phyloP scores from a whole-genome alignment of 2,888 invertebrate genomes.

The Chrysolina oricalcia region DNA sequence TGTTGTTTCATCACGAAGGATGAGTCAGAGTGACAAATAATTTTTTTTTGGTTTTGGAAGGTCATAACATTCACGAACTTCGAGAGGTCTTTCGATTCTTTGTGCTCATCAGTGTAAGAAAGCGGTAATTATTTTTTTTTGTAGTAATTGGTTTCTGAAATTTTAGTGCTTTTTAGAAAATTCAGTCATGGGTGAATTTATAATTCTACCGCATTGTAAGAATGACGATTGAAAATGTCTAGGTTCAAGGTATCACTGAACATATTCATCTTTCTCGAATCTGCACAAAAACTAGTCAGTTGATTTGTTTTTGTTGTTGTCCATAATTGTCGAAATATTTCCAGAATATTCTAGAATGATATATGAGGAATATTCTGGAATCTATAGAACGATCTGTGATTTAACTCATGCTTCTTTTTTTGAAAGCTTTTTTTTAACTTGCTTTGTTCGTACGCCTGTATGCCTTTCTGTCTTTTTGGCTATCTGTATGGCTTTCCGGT shows the following conservation, averaged over 20 bases:
- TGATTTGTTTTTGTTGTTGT: too few species aligned
- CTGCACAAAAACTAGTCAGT: too few species aligned
- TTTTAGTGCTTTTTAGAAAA: not conserved
- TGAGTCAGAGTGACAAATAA: slow-evolving; percentile 16
- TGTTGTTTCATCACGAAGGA: not conserved
- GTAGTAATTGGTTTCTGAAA: not conserved
- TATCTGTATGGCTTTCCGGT: too few species aligned
- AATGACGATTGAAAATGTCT: not conserved
- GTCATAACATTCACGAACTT: slow-evolving; percentile 17
- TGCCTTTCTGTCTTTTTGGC: too few species aligned
- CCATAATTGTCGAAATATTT: too few species aligned
- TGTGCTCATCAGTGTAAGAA: not conserved
- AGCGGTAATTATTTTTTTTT: slow-evolving; percentile 6
- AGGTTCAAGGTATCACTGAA: not conserved
- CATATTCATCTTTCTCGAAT: not conserved
- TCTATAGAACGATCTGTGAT: too few species aligned
- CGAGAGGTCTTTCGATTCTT: not conserved
- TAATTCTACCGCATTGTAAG: not conserved
- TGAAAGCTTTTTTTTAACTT: too few species aligned
- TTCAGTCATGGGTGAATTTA: not conserved
- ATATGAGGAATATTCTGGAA: too few species aligned
- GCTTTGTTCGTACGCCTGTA: too few species aligned
- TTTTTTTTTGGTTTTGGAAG: not conserved
- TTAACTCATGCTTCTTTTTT: too few species aligned
- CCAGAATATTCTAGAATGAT: too few species aligned